Evolutionary conservation across 2,797 vertebrate genomes (phyloP).

Genomic region (Siniperca obscura): DNA sequence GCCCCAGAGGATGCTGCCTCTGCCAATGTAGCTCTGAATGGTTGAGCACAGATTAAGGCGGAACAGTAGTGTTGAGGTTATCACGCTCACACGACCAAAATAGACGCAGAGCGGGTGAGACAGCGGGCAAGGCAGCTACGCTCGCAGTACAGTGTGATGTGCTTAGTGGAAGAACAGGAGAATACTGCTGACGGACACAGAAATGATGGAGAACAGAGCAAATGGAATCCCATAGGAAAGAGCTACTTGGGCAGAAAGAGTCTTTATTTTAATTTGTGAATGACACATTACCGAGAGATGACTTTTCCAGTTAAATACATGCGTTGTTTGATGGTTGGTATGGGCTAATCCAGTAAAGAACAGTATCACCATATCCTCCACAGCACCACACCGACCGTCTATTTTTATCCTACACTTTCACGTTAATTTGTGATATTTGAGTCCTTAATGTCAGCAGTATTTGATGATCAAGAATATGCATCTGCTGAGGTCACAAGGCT

Average conservation of each 20-base stretch:
- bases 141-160: conserved; percentile 67
- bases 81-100: conserved; percentile 85
- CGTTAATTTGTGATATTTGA: not conserved
- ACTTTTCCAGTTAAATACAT: conserved; percentile 17
- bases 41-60: conserved; percentile 81
- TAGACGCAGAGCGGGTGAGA: conserved; percentile 81
- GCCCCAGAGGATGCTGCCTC: conserved; percentile 64
- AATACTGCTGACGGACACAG: conserved; percentile 68
- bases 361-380: not conserved
- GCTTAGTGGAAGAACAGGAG: conserved; percentile 60
- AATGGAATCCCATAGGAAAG: conserved; percentile 47
- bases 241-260: conserved; percentile 11
- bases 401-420: conserved; percentile 1
- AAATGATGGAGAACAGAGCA: conserved; percentile 55
- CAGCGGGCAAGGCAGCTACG: conserved; percentile 72
- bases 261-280: conserved; percentile 35
- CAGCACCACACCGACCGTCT: not conserved
- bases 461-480: conserved; percentile 17
- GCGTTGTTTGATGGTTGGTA: conserved; percentile 30
- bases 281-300: conserved; percentile 11
- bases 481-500: not conserved
- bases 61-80: conserved; percentile 86
- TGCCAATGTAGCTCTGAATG: conserved; percentile 70
- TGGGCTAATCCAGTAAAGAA: conserved; percentile 18
- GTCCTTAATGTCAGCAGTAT: not conserved